Percentiles rank a stretch among this genome's conserved stretches.
phyloP scores from a whole-genome alignment of 2,888 invertebrate genomes.

The Melinaea marsaeus region DNA sequence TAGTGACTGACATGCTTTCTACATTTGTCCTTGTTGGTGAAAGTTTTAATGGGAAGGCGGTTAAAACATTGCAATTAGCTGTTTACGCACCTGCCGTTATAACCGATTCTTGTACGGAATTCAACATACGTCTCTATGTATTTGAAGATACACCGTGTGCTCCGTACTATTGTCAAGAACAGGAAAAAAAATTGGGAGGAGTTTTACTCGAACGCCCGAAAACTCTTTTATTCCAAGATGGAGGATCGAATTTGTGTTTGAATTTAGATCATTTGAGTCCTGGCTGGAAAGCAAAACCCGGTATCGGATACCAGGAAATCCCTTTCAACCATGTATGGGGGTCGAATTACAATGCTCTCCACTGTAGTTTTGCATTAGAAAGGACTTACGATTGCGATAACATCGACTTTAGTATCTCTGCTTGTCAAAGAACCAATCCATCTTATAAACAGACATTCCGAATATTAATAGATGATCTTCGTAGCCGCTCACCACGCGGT shows the following conservation, averaged over 20 bases:
- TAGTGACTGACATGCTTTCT: conserved; percentile 94
- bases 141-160: conserved; percentile 96
- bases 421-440: conserved; percentile 71
- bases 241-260: conserved; percentile 91
- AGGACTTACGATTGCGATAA: conserved; percentile 78
- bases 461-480: conserved; percentile 68
- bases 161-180: conserved; percentile 89
- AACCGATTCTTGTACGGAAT: conserved; percentile 85
- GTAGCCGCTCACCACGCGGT: conserved; percentile 68
- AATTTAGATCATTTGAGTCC: conserved; percentile 92
- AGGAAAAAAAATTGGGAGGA: conserved; percentile 90
- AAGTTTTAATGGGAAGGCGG: conserved; percentile 81
- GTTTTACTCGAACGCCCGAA: conserved; percentile 92
- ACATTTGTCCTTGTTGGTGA: conserved; percentile 95
- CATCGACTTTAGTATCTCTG: conserved; percentile 68
- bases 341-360: conserved; percentile 89
- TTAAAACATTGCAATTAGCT: conserved; percentile 92
- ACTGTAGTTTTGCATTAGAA: conserved; percentile 93
- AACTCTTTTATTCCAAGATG: conserved; percentile 92
- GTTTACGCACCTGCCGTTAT: conserved; percentile 89
- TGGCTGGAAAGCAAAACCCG: conserved; percentile 93
- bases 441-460: conserved; percentile 73
- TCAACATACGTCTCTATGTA: conserved; percentile 92
- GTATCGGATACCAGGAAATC: conserved; percentile 90
- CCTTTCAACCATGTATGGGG: conserved; percentile 96